A percentile compares a stretch with the other conserved stretches of the same genome.
phyloP scores from a whole-genome alignment of 2,888 invertebrate genomes.

The Campoplex nolae region DNA sequence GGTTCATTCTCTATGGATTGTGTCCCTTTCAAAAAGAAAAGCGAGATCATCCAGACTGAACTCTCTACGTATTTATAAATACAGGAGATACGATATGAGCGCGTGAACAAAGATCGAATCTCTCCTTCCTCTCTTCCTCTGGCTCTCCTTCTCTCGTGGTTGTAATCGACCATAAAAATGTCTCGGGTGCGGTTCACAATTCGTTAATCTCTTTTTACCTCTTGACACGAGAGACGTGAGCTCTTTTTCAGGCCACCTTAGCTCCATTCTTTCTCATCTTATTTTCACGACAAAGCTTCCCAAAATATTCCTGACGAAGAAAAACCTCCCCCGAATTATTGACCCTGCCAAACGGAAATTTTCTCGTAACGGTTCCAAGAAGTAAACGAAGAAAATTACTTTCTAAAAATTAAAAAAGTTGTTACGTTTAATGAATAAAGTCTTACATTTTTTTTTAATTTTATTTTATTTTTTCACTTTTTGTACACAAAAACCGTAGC shows the following conservation, averaged over 20 bases:
- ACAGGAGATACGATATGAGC: conserved; percentile 30
- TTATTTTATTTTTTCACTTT: no score
- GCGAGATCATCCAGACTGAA: conserved; percentile 20
- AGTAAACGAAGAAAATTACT: not conserved
- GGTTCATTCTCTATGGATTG: conserved; percentile 65
- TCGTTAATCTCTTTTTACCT: conserved; percentile 78
- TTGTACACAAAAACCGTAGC: no score
- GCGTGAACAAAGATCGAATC: conserved; percentile 70
- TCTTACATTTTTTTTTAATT: no score
- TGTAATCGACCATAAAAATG: conserved; percentile 79
- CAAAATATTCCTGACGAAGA: conserved; percentile 49
- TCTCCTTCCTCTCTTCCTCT: conserved; percentile 17
- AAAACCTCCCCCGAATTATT: conserved; percentile 42
- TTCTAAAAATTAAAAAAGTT: no score
- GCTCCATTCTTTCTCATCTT: conserved; percentile 43
- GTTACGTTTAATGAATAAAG: no score
- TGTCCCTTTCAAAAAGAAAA: conserved; percentile 45
- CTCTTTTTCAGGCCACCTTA: conserved; percentile 8
- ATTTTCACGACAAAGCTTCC: conserved; percentile 24
- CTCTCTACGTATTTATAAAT: conserved; percentile 17
- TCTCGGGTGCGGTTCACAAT: conserved; percentile 73
- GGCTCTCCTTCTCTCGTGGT: conserved; percentile 25
- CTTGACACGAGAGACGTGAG: conserved; percentile 52
- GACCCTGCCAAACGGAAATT: conserved; percentile 4
- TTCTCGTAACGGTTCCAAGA: not conserved